Evolutionary conservation across 2,888 invertebrate species (phyloP).

Genomic region (Lymantria dispar): DNA sequence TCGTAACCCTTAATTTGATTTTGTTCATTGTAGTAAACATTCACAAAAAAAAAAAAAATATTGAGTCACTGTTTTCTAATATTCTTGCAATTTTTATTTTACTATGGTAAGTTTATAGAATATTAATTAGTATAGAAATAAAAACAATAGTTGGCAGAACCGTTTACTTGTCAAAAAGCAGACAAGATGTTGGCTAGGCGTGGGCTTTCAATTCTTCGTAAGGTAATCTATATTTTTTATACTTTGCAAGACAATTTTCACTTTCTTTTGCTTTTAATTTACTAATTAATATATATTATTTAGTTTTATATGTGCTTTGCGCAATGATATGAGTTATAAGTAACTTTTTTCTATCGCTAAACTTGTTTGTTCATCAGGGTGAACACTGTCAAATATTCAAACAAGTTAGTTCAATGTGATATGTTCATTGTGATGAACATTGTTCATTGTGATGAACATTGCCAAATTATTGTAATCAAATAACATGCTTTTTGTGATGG

Average conservation of each 20-base stretch:
- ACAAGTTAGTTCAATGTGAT: background rate
- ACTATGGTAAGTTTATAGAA: background rate
- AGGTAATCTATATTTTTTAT: background rate
- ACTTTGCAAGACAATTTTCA: background rate
- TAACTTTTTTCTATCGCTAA: background rate
- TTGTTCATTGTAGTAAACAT: slow-evolving; percentile 1
- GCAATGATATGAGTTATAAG: background rate
- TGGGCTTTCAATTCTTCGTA: background rate
- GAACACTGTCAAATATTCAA: background rate
- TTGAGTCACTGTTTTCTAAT: background rate
- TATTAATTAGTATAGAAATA: background rate
- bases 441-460: background rate
- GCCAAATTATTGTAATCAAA: background rate
- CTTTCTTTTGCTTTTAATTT: background rate
- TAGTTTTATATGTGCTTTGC: background rate
- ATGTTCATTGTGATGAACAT: background rate
- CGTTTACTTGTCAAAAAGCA: background rate
- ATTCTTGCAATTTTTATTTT: background rate
- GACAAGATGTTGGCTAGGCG: background rate
- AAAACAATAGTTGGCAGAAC: background rate
- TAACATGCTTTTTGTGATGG: background rate
- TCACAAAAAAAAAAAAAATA: background rate
- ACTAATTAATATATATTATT: background rate
- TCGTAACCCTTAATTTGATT: slow-evolving; percentile 1
- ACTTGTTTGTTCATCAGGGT: background rate